phyloP scores from a whole-genome alignment of 2,113 vertebrate genomes.

The Nyctereutes procyonoides region DNA sequence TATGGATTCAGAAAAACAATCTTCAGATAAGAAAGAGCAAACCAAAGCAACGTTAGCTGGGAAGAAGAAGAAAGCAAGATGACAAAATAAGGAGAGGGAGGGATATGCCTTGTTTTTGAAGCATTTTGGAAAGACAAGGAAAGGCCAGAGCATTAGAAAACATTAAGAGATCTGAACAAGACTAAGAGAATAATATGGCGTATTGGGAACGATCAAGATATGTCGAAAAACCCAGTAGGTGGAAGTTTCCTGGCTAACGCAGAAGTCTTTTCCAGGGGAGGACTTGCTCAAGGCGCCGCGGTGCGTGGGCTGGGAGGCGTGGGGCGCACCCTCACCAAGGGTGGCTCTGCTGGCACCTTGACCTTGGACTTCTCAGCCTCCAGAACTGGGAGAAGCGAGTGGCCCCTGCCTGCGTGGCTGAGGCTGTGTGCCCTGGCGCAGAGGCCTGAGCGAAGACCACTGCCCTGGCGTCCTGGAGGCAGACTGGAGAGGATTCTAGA shows the following conservation, averaged over 20 bases:
- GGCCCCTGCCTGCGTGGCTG: background rate
- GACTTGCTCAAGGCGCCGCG: no score
- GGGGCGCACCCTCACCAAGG: background rate
- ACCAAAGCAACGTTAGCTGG: slow-evolving; percentile 2
- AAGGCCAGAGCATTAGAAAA: background rate
- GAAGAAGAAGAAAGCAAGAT: background rate
- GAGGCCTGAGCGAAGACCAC: background rate
- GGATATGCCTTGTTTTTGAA: background rate
- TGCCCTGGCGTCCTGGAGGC: background rate
- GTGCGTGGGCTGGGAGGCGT: no score
- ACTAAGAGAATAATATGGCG: background rate
- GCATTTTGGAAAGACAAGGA: background rate
- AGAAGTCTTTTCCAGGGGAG: background rate
- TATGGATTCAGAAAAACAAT: background rate
- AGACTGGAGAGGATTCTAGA: background rate
- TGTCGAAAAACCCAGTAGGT: background rate
- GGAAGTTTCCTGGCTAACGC: background rate
- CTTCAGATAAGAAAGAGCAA: slow-evolving; percentile 54
- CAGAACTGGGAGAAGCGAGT: background rate
- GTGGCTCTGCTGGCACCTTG: background rate
- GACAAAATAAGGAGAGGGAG: background rate
- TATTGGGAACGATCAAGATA: background rate
- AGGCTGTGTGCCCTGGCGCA: no score
- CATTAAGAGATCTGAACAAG: background rate
- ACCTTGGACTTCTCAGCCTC: background rate